Evolutionary conservation across 2,113 vertebrate species (phyloP), one percentile per base, ranked within the genome.

Genomic region (Caranx melampygus): DNA sequence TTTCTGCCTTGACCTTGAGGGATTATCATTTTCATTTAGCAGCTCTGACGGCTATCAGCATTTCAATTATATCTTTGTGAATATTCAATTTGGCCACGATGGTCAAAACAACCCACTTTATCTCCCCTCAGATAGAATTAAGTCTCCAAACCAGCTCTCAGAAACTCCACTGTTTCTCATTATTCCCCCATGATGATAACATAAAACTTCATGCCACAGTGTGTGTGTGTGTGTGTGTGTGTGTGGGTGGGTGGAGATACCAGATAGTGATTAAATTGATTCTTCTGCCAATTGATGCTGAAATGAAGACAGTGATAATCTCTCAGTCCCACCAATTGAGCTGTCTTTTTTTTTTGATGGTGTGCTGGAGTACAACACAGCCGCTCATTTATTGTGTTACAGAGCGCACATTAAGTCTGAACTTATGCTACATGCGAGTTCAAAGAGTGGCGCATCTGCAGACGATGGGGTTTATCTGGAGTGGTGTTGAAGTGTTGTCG

Each of bases 221-320:
- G 33, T 72, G 72, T 55, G 75, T 49, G 67, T 26, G 58, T 31
- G 54, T 21, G 63, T 75, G 69, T 67, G 66, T 21, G 42, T 52
- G 63, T 49, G 75, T n/a, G 83, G 20, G 70, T 55, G 79, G 63
- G 81, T 61, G 68, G 67, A 75, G 86, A 91, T 87, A 85, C 58
- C 75, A 88, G 83, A 90, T 86, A 86, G 34, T 21, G 75, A 66
- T 81, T 66, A 85, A 89, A 82, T 88, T 82, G 84, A 92, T 89
- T 89, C 64, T 82, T 87, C 79, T 87, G 79, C 78, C 83, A 88
- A 82, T 85, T 89, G 82, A 90, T 78, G 77, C 77, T 87, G 82
- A 84, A 89, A 88, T 78, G 72, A 87, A 91, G 81, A 82, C 49
- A 33, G 21, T 31, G 85, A 88, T 89, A 85, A 89, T 88, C 75